Base-by-base conservation (phyloP, 2,888 invertebrate species). In the Agrilus cyanescens region DNA sequence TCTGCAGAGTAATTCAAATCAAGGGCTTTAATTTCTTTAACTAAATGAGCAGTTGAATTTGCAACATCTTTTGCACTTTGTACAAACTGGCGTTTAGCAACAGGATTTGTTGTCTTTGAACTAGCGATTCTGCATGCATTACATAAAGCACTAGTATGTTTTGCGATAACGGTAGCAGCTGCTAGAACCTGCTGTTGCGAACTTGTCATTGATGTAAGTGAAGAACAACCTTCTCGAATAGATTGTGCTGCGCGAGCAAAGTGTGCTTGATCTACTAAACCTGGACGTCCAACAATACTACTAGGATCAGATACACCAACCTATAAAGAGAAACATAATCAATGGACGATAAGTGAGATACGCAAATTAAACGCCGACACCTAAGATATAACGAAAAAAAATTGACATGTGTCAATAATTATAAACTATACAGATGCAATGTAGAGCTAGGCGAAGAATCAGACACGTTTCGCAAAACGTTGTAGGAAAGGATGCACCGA, bases 11-110 rank as follows among this genome's bases (percentile, higher is more conserved):
- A 91, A 57, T 90, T 85, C 25, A 79, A 76, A 65, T 96, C 95
- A 29, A 85, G 65, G 1, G 79, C 83, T 70, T 96, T 97, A 57
- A 97, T 95, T 63, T 93, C 88, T 65, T 88, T 90, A 14, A 98
- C 96, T 14, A 98, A 75, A 49, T 82, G 80, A 0, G 95, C 89
- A 1, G 98, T 98, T 13, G 89, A 89, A 66, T 90, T 90, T 38
- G 97, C 97, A 2, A 98, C 93, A 58, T 96, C 94, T 65, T 95
- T 94, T 41, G 97, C 97, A 50, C 91, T 87, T 62, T 96, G 93
- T 41, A 98, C 95, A 66, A 98, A 96, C 66, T 95, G 95, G 29
- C 94, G 71, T 69, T 96, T 96, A 43, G 93, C 93, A 4, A 86
- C 85, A 0, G 94, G 88, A 66, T 90, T 90, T 44, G 75, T 78